A percentile compares a stretch with the other conserved stretches of the same genome.
Evolutionary conservation across 2,797 vertebrate species (phyloP).

Genomic region (Neosalanx taihuensis): DNA sequence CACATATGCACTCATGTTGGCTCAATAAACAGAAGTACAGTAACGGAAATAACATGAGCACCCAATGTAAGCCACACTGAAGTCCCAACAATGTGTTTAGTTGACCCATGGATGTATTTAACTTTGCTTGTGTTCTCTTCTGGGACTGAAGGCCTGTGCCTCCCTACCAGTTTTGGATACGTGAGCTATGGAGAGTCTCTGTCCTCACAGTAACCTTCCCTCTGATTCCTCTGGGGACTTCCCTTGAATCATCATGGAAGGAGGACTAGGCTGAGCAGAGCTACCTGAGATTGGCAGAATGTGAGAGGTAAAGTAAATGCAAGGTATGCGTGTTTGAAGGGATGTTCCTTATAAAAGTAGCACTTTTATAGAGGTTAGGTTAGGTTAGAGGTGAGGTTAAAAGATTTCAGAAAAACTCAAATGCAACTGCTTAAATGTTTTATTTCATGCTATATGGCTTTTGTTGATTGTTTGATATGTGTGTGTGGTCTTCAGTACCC

Average conservation of each 20-base stretch:
- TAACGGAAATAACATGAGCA: too few species aligned
- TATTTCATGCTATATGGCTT: too few species aligned
- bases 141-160: neutral
- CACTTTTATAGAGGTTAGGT: neutral
- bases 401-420: slow-evolving; percentile 9
- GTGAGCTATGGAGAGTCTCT: slow-evolving; percentile 7
- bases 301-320: slow-evolving; percentile 5
- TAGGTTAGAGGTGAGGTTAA: slow-evolving; percentile 1
- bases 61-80: too few species aligned
- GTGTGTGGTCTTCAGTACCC: too few species aligned
- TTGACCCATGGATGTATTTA: neutral
- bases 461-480: too few species aligned
- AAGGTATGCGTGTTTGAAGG: neutral
- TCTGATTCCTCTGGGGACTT: slow-evolving; percentile 13
- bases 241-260: slow-evolving; percentile 24
- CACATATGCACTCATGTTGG: neutral
- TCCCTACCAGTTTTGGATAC: neutral
- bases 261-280: slow-evolving; percentile 13
- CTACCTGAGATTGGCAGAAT: slow-evolving; percentile 6
- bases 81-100: too few species aligned
- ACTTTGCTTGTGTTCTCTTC: neutral
- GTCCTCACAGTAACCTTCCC: slow-evolving; percentile 18
- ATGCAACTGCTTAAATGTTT: neutral
- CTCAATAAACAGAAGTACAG: too few species aligned
- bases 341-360: too few species aligned